These are phyloP conservation scores for Crotalus helleri DNA, from an alignment of 2,113 vertebrate species.

Conservation along the genomic window DNA sequence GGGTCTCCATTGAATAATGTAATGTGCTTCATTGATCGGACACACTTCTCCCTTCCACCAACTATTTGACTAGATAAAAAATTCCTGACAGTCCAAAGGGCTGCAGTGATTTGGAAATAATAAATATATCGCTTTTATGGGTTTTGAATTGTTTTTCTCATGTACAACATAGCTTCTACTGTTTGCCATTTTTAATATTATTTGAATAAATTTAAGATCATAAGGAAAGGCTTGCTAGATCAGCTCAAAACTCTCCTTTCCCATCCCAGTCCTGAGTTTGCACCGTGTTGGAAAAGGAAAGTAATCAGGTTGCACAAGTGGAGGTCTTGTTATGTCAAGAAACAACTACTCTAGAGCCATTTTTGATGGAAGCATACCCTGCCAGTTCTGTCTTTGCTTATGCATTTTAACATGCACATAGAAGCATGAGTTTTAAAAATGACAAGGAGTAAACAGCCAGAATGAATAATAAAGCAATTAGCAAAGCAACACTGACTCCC, in stretches of 20 bases:
- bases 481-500: not conserved
- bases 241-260: not conserved
- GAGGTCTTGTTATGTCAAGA: not conserved
- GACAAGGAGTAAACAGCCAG: not conserved
- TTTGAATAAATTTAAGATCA: not conserved
- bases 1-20: not conserved
- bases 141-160: not conserved
- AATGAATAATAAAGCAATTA: slow-evolving; percentile 32
- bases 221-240: not conserved
- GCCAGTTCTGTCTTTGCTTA: not conserved
- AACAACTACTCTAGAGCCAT: not conserved
- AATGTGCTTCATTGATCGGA: not conserved
- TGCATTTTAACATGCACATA: not conserved
- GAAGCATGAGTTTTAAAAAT: not conserved
- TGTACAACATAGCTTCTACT: not conserved
- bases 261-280: not conserved
- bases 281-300: not conserved
- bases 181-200: not conserved
- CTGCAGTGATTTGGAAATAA: not conserved
- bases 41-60: not conserved
- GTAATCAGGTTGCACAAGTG: not conserved
- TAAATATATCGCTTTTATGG: not conserved
- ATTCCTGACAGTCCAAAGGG: not conserved
- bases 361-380: not conserved
- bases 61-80: not conserved